phyloP scores from a whole-genome alignment of 2,888 invertebrate species.

The Rotaria macrura region DNA sequence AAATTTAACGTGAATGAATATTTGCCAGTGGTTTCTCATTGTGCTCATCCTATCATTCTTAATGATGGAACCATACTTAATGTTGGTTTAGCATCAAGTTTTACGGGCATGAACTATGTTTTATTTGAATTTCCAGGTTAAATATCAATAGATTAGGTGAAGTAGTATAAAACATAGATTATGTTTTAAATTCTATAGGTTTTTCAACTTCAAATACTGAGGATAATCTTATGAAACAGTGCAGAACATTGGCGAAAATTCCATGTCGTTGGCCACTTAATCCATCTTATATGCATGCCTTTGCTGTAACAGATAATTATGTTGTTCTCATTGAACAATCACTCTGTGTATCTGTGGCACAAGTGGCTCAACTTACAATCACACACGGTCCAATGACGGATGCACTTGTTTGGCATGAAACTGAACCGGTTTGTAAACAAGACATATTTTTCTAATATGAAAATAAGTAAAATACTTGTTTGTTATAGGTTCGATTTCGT shows the following conservation, averaged over 20 bases:
- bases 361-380: not conserved
- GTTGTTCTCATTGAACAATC: not conserved
- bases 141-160: not conserved
- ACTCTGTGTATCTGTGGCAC: not conserved
- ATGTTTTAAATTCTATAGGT: not conserved
- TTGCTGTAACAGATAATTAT: not conserved
- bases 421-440: not conserved
- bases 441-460: not conserved
- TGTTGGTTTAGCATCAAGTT: not conserved
- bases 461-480: not conserved
- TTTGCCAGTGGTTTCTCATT: not conserved
- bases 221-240: not conserved
- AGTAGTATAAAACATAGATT: not conserved
- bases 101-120: not conserved
- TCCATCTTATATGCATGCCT: not conserved
- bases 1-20: not conserved
- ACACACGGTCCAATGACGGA: not conserved
- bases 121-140: not conserved
- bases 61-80: not conserved
- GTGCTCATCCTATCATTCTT: not conserved
- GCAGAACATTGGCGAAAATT: not conserved
- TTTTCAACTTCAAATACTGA: not conserved
- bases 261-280: not conserved
- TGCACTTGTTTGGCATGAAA: not conserved
- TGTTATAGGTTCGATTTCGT: not conserved